Evolutionary conservation across 2,888 invertebrate species (phyloP).

Genomic region (Acleris emargana): DNA sequence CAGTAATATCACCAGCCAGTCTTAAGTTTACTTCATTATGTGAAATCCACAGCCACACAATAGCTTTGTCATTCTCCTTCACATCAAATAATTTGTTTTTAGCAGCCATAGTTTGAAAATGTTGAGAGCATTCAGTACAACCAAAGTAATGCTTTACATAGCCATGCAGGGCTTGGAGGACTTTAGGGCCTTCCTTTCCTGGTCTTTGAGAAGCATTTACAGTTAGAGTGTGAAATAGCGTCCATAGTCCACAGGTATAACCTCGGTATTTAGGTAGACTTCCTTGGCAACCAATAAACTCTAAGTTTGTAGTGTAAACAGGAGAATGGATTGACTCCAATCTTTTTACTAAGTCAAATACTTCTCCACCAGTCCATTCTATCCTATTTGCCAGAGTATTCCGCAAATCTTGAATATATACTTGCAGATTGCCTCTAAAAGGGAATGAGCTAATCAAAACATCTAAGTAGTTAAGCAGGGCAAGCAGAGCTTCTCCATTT

Average conservation of each 20-base stretch:
- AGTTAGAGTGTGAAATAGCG: conserved; percentile 95
- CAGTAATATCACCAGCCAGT: conserved; percentile 92
- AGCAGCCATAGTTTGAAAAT: conserved; percentile 94
- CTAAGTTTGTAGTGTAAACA: conserved; percentile 78
- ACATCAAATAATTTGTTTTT: conserved; percentile 88
- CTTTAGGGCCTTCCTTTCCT: conserved; percentile 85
- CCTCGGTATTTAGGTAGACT: conserved; percentile 90
- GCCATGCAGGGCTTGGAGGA: conserved; percentile 92
- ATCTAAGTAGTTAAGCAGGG: conserved; percentile 89
- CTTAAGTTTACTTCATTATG: conserved; percentile 97
- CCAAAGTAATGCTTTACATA: conserved; percentile 97
- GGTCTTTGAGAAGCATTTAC: conserved; percentile 87
- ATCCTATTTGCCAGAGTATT: conserved; percentile 77
- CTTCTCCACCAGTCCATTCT: conserved; percentile 83
- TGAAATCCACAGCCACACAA: conserved; percentile 96
- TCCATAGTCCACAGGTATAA: conserved; percentile 98
- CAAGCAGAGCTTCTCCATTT: conserved; percentile 87
- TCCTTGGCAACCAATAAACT: conserved; percentile 92
- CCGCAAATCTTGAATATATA: conserved; percentile 85
- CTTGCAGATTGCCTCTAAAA: conserved; percentile 86
- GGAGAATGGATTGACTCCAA: conserved; percentile 82
- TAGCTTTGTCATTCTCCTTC: conserved; percentile 87
- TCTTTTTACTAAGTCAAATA: conserved; percentile 81
- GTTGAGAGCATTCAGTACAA: conserved; percentile 94
- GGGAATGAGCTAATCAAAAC: conserved; percentile 92